Evolutionary conservation across 2,113 vertebrate genomes (phyloP).

Genomic region (Anguilla rostrata): DNA sequence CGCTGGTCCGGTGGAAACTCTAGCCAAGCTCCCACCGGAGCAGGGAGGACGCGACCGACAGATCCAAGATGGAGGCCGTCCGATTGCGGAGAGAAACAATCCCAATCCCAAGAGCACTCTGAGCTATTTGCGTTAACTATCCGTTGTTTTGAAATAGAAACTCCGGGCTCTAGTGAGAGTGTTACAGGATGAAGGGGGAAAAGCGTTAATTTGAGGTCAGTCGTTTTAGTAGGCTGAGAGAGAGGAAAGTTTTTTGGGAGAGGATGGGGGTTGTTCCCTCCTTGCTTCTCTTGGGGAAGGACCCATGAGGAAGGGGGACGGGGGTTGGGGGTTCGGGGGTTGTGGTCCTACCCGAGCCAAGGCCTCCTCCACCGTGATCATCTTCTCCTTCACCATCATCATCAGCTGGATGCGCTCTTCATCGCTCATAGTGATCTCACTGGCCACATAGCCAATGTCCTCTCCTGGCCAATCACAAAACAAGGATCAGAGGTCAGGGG

Average conservation of each 20-base stretch:
- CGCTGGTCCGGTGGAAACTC: background rate
- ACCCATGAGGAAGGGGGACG: background rate
- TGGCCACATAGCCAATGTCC: constrained; percentile 93
- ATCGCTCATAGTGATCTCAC: constrained; percentile 97
- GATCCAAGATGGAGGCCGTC: background rate
- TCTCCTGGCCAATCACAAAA: constrained; percentile 71
- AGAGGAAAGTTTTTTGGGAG: background rate
- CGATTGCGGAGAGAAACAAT: background rate
- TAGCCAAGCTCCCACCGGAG: background rate
- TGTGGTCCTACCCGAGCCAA: constrained; percentile 84
- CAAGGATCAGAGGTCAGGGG: background rate
- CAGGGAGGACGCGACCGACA: background rate
- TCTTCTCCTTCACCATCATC: constrained; percentile 99
- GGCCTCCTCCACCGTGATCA: constrained; percentile 97
- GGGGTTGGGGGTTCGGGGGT: background rate
- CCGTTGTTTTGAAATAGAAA: background rate
- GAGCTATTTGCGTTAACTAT: background rate
- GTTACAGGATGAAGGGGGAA: constrained; percentile 33
- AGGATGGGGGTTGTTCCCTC: background rate
- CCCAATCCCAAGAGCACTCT: constrained; percentile 8
- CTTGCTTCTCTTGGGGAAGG: background rate
- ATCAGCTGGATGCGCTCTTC: constrained; percentile 96
- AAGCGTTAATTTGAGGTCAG: constrained; percentile 61
- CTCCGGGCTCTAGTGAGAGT: constrained; percentile 23
- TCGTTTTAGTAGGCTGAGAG: constrained; percentile 64